Conservation (phyloP, 2,888 invertebrate genomes). For the Clitarchus hookeri region DNA sequence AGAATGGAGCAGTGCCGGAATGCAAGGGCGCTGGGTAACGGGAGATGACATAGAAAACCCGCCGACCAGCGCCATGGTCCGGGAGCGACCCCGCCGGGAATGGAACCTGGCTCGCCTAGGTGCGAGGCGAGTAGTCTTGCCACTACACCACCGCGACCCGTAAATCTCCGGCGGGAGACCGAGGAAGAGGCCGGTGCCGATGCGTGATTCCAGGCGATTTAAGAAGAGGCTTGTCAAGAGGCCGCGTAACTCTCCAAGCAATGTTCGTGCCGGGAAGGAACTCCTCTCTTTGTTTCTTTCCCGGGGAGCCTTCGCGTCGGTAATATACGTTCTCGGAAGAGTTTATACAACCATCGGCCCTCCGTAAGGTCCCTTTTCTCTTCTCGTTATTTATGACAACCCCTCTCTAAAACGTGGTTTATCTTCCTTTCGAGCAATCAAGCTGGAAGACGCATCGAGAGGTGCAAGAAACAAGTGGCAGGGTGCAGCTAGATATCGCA, state of each 20-base stretch:
- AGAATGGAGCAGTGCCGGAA: too few relatives aligned
- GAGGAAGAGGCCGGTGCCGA: not conserved
- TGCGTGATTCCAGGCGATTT: not conserved
- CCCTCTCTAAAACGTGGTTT: not conserved
- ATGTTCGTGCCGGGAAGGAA: not conserved
- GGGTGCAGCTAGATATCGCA: not conserved
- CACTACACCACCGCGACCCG: too few relatives aligned
- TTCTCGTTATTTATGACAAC: not conserved
- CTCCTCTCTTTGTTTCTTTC: not conserved
- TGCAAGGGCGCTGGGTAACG: too few relatives aligned
- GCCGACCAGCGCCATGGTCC: too few relatives aligned
- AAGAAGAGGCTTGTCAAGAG: not conserved
- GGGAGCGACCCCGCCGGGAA: too few relatives aligned
- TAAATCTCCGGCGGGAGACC: not conserved
- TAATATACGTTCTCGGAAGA: not conserved
- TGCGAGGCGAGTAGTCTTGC: too few relatives aligned
- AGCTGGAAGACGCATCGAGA: not conserved
- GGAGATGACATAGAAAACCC: too few relatives aligned
- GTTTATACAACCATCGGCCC: conserved; percentile 14
- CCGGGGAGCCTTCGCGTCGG: not conserved
- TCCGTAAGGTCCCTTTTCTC: not conserved
- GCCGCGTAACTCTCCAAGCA: not conserved
- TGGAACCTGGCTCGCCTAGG: too few relatives aligned
- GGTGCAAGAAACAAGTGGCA: not conserved
- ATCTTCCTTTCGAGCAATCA: not conserved